These are phyloP conservation scores for Andrena haemorrhoa DNA, from an alignment of 2,888 invertebrate species.

Conservation along the genomic window DNA sequence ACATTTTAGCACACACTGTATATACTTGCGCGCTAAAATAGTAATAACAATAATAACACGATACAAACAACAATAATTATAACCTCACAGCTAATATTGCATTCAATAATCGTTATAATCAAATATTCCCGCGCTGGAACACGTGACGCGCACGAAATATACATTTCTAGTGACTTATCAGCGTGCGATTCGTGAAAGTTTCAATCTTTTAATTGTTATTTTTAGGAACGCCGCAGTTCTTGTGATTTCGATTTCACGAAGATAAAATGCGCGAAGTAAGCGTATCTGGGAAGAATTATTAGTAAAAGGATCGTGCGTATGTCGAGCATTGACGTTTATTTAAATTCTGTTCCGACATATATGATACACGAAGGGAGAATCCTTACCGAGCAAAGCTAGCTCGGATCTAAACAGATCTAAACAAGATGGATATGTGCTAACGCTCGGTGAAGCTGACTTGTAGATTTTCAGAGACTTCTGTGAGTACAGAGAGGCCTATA, in stretches of 20 bases:
- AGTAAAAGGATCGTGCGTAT: neutral
- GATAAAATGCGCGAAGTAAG: neutral
- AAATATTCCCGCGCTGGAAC: constrained; percentile 11
- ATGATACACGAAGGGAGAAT: constrained; percentile 33
- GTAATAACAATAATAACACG: no score
- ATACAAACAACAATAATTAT: no score
- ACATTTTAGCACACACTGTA: no score
- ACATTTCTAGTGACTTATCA: constrained; percentile 17
- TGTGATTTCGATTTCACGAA: neutral
- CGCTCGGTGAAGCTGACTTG: neutral
- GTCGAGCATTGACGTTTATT: neutral
- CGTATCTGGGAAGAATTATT: neutral
- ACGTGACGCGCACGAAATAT: neutral
- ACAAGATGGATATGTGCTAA: constrained; percentile 44
- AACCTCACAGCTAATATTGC: no score
- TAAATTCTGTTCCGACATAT: constrained; percentile 31
- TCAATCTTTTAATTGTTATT: constrained; percentile 1
- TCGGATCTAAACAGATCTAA: constrained; percentile 50
- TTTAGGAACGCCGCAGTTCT: neutral
- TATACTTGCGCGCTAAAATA: no score
- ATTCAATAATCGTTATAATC: neutral
- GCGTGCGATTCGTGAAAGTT: constrained; percentile 6
- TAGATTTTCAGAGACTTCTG: constrained; percentile 6
- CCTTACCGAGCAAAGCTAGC: constrained; percentile 1
- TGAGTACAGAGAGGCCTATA: constrained; percentile 2